A percentile compares a stretch with the other conserved stretches of the same genome.
phyloP scores from a whole-genome alignment of 2,113 vertebrate genomes.

The Apaloderma vittatum region DNA sequence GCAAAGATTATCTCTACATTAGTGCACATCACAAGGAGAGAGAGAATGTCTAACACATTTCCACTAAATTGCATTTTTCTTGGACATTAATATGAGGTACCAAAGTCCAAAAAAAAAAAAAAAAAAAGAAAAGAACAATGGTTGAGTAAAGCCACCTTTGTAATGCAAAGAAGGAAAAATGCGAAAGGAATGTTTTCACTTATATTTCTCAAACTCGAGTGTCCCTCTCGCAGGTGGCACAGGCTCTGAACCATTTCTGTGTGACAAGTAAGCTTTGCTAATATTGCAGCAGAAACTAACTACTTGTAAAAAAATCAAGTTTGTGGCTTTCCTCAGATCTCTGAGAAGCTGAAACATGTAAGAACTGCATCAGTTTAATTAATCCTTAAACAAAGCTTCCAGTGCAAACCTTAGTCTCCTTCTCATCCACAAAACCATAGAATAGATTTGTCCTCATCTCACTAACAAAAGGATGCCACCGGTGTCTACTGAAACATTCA shows the following conservation, averaged over 20 bases:
- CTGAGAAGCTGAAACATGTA: neutral
- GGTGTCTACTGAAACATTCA: neutral
- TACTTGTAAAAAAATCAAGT: neutral
- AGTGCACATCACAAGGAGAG: neutral
- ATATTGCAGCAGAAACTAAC: neutral
- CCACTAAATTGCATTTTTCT: neutral
- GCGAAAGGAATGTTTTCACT: neutral
- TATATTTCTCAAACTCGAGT: neutral
- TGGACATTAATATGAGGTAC: neutral
- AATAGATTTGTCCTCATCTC: neutral
- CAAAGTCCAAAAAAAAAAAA: neutral
- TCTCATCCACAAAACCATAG: neutral
- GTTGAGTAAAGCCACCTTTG: neutral
- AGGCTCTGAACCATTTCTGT: neutral
- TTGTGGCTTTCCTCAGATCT: neutral
- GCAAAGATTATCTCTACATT: neutral
- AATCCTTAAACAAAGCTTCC: neutral
- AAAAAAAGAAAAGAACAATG: neutral
- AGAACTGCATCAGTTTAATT: neutral
- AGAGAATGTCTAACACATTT: neutral
- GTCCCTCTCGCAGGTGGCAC: neutral
- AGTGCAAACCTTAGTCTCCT: neutral
- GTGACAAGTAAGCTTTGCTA: neutral
- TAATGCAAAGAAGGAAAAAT: neutral
- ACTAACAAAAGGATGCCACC: neutral